Evolutionary conservation across 2,113 vertebrate genomes (phyloP).

Genomic region (Silurus glanis): DNA sequence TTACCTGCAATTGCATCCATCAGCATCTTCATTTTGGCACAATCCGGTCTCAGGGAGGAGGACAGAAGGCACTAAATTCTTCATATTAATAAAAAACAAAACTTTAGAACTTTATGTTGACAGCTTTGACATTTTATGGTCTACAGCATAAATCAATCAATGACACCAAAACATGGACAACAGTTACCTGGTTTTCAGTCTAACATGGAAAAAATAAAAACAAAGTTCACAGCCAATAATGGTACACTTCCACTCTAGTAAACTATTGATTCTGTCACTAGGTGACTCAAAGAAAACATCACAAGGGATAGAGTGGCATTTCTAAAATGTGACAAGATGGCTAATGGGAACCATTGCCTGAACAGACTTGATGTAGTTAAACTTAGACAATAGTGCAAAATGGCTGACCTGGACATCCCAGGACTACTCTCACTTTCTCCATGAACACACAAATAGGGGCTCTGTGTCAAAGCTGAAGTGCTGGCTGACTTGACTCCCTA

Average conservation of each 20-base stretch:
- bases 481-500: slow-evolving; percentile 34
- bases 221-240: slow-evolving; percentile 57
- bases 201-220: slow-evolving; percentile 70
- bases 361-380: slow-evolving; percentile 60
- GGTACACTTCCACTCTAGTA: slow-evolving; percentile 71
- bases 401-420: slow-evolving; percentile 52
- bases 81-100: background rate
- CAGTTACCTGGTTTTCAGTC: slow-evolving; percentile 71
- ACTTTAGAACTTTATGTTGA: background rate
- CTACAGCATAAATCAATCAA: slow-evolving; percentile 68
- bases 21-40: no score
- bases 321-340: slow-evolving; percentile 59
- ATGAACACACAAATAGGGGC: slow-evolving; percentile 48
- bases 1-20: no score
- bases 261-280: slow-evolving; percentile 71
- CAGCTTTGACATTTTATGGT: slow-evolving; percentile 38
- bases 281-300: slow-evolving; percentile 52
- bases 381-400: slow-evolving; percentile 63
- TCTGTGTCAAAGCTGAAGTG: slow-evolving; percentile 41
- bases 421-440: slow-evolving; percentile 50
- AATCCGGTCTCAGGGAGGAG: background rate
- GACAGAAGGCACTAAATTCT: background rate
- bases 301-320: slow-evolving; percentile 60
- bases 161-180: slow-evolving; percentile 46
- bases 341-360: slow-evolving; percentile 60